phyloP scores from a whole-genome alignment of 2,113 vertebrate genomes.

The Neogale vison region DNA sequence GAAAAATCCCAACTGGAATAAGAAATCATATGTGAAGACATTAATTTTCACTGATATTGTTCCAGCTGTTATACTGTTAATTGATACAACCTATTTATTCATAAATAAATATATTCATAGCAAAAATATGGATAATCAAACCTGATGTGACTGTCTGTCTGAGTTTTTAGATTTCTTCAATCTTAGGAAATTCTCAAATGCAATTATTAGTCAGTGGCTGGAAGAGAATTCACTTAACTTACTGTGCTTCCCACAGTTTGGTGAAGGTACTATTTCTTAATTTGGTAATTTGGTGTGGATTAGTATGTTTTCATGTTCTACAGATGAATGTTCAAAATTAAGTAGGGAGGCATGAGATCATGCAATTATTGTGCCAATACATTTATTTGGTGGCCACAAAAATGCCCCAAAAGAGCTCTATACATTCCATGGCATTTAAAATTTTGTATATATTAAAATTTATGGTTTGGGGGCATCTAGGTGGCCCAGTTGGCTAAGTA shows the following conservation, averaged over 20 bases:
- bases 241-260: constrained; percentile 5
- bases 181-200: constrained; percentile 50
- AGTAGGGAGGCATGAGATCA: not conserved
- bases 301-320: not conserved
- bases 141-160: constrained; percentile 64
- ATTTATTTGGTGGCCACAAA: not conserved
- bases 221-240: constrained; percentile 59
- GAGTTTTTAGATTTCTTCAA: constrained; percentile 74
- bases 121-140: constrained; percentile 83
- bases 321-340: not conserved
- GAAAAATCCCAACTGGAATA: constrained; percentile 44
- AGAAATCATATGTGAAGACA: constrained; percentile 65
- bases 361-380: not conserved
- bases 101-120: constrained; percentile 84
- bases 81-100: constrained; percentile 81
- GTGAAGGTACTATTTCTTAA: constrained; percentile 43
- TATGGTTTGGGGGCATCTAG: not conserved
- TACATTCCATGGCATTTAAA: not conserved
- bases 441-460: not conserved
- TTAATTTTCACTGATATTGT: constrained; percentile 82
- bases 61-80: constrained; percentile 82
- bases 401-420: not conserved
- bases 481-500: not conserved
- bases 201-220: constrained; percentile 64
- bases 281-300: constrained; percentile 18